Base-by-base conservation (phyloP, 2,113 vertebrate species). In the Psilopogon haemacephalus region DNA sequence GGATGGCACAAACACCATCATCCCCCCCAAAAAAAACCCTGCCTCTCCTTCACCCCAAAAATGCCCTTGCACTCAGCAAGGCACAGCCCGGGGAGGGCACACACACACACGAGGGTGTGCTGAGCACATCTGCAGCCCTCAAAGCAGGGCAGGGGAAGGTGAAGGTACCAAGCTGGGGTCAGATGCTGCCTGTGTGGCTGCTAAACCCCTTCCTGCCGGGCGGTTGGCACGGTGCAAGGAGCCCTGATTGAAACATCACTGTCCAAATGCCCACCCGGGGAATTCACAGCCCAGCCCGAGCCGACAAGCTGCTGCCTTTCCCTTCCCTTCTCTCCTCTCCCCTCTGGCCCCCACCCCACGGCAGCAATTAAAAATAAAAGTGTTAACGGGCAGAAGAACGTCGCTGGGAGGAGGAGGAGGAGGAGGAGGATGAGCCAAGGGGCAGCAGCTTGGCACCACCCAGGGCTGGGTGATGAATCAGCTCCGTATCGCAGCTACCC, bases 321-420 rank as follows among this genome's bases (percentile, higher is more conserved):
- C 44, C 42, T 44, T 16, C 42, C 18, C 54, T 32, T 70, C 33
- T 63, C 2, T 64, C n/a, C 67, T 1, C 74, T 35, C 17, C 15
- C 38, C 54, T 30, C 63, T 24, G 5, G n/a, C 18, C 33, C 64
- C 38, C 9, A 3, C 17, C 59, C 16, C 0, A 2, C n/a, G 7
- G 48, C 50, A 1, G 86, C 86, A 94, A 96, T 95, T 86, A 95
- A 89, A 96, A 95, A 95, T 91, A 94, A 90, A 96, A 78, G 92
- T 87, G 92, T 73, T 79, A 91, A 90, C 32, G 56, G 65, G 89
- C 92, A 86, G 93, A 79, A 94, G 85, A 86, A 68, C 11, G 35
- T 68, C 73, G 64, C 73, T 52, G 3, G 12, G 82, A 65, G 3
- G 28, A 37, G 60, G 62, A 76, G 1, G 55, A 77, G 80, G n/a